A percentile compares a stretch with the other conserved stretches of the same genome.
phyloP scores from a whole-genome alignment of 2,113 vertebrate genomes.

The Channa maculata region DNA sequence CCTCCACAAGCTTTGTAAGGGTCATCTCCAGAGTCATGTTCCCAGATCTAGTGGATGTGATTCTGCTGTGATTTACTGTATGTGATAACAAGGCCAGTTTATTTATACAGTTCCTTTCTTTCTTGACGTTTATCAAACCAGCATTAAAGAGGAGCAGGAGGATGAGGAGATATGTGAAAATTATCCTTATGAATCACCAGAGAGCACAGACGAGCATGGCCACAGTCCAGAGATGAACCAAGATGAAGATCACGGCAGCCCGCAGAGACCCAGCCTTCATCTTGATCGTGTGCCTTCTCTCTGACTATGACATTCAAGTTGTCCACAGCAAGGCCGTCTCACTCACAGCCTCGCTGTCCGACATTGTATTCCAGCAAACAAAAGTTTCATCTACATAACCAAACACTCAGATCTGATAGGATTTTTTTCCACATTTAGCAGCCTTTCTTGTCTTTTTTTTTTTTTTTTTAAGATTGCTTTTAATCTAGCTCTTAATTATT shows the following conservation, averaged over 20 bases:
- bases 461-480: conserved; percentile 27
- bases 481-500: conserved; percentile 48
- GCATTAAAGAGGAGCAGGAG: conserved; percentile 94
- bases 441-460: conserved; percentile 40
- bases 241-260: conserved; percentile 88
- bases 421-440: conserved; percentile 56
- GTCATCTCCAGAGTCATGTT: background rate
- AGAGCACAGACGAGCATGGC: conserved; percentile 92
- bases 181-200: conserved; percentile 87
- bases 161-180: conserved; percentile 93
- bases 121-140: conserved; percentile 68
- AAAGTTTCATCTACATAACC: conserved; percentile 71
- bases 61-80: background rate
- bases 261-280: conserved; percentile 90
- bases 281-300: conserved; percentile 79
- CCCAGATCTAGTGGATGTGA: background rate
- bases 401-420: conserved; percentile 65
- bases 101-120: background rate
- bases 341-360: conserved; percentile 41
- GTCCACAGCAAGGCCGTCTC: conserved; percentile 36
- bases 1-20: conserved; percentile 93
- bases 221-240: conserved; percentile 88
- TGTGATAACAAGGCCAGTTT: background rate
- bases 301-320: conserved; percentile 62
- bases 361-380: conserved; percentile 55